Evolutionary conservation across 2,888 invertebrate genomes (phyloP).

Genomic region (Aspidiotus destructor): DNA sequence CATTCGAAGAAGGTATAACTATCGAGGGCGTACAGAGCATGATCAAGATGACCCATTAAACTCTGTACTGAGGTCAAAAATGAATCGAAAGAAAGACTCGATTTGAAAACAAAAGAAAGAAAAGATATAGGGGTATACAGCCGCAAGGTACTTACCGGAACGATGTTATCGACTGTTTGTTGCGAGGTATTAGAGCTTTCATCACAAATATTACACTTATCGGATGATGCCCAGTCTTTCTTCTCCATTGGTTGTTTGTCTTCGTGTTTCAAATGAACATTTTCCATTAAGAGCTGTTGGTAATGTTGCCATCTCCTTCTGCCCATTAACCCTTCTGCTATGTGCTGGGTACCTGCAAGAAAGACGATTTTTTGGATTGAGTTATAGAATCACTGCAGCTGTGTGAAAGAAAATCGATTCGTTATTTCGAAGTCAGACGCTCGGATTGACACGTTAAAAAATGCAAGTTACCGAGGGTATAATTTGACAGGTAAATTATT

Average conservation of each 20-base stretch:
- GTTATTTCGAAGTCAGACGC: too few species aligned
- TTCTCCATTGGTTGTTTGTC: conserved; percentile 35
- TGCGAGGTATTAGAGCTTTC: conserved; percentile 34
- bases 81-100: too few species aligned
- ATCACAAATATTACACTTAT: conserved; percentile 35
- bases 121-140: too few species aligned
- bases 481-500: too few species aligned
- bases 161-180: conserved; percentile 32
- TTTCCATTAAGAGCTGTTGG: conserved; percentile 54
- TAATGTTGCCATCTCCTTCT: conserved; percentile 92
- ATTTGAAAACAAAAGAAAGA: too few species aligned
- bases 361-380: not conserved
- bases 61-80: too few species aligned
- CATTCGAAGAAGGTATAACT: too few species aligned
- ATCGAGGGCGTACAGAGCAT: too few species aligned
- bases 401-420: not conserved
- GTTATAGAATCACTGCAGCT: too few species aligned
- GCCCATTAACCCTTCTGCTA: conserved; percentile 94
- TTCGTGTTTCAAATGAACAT: conserved; percentile 36
- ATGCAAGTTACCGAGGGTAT: too few species aligned
- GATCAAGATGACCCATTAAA: too few species aligned
- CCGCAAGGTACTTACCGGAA: conserved; percentile 19
- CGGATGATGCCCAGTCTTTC: conserved; percentile 38
- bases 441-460: too few species aligned
- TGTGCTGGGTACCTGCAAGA: conserved; percentile 80